Conservation (phyloP, 2,888 invertebrate species). For the Epinotia bilunana region DNA sequence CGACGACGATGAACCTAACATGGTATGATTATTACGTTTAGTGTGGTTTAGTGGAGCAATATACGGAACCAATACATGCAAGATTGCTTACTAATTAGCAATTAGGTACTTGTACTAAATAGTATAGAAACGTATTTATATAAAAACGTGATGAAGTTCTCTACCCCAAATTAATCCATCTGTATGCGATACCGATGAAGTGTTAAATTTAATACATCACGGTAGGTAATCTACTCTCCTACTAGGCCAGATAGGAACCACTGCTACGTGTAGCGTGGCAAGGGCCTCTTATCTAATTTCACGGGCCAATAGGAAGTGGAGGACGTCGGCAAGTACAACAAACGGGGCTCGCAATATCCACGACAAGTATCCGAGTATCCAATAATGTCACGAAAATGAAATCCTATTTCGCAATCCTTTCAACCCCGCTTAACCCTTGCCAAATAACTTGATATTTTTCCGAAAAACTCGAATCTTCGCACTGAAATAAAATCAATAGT, state of each 20-base stretch:
- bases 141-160: neutral
- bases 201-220: constrained; percentile 15
- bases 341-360: constrained; percentile 41
- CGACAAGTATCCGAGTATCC: constrained; percentile 33
- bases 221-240: constrained; percentile 1
- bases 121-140: too few species aligned
- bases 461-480: constrained; percentile 6
- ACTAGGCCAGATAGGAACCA: constrained; percentile 11
- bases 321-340: constrained; percentile 56
- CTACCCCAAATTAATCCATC: neutral
- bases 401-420: constrained; percentile 29
- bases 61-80: too few species aligned
- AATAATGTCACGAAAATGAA: constrained; percentile 43
- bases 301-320: constrained; percentile 53
- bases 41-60: too few species aligned
- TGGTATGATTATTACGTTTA: too few species aligned
- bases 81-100: too few species aligned
- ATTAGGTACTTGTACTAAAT: too few species aligned
- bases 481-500: neutral
- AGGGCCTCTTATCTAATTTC: constrained; percentile 51
- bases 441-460: constrained; percentile 10
- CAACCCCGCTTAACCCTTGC: constrained; percentile 18
- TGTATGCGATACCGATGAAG: constrained; percentile 2
- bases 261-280: constrained; percentile 37
- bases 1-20: too few species aligned